Base-by-base conservation (phyloP, 2,113 vertebrate species). In the Clarias batrachus region DNA sequence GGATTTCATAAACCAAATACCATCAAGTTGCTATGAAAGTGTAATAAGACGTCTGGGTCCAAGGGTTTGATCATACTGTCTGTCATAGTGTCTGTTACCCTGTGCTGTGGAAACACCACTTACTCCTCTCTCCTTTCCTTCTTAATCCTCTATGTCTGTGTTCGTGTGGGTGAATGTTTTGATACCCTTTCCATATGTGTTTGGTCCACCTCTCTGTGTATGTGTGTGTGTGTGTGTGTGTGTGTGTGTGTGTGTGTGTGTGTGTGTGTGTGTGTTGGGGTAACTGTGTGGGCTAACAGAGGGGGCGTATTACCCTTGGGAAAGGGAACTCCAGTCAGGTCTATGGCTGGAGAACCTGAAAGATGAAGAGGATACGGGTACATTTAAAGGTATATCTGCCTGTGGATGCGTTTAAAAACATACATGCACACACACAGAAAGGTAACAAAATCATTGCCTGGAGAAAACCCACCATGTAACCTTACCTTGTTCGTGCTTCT, bases 251-350 rank as follows among this genome's bases (percentile, higher is more conserved):
- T 78, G 60, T 78, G 37, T 88, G 73, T 84, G 30, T 89, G 41
- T 91, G 88, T 93, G 9, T 91, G 88, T 86, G 1, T 89, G 30
- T 82, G 60, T 87, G 77, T 89, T 85, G 90, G 14, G 85, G 85
- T 92, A 74, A 90, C 84, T 90, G 90, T 92, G 89, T 94, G 96
- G 96, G 91, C 94, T 96, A 95, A 93, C 96, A 98, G 97, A 97
- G 96, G 97, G 97, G 74, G 97, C 97, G 94, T 98, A 98, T 95
- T 97, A 94, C 92, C 97, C 98, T 87, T 96, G 96, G 97, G 96
- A 97, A 91, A 96, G 89, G 93, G 97, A 98, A 92, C 95, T 97
- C 90, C 96, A 96, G 93, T 96, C 97, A 92, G 95, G 96, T 92
- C 95, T 96, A 87, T 97, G 96, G 97, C 95, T 97, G 91, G 96